Conservation (phyloP, 2,113 vertebrate species). For the Amblyopsis rosae region DNA sequence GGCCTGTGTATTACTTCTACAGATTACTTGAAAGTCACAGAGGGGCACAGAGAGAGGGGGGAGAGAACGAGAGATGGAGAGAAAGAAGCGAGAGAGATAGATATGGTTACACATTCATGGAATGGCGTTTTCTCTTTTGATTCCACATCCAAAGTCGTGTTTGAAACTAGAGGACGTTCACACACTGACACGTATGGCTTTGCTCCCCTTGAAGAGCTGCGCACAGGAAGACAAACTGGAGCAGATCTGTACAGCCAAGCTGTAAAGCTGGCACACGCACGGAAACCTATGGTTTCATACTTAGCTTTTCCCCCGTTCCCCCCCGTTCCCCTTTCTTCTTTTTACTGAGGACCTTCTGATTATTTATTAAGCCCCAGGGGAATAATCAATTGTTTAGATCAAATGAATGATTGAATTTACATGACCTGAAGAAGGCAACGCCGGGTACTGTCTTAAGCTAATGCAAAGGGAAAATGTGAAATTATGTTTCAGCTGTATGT, state of each 20-base stretch:
- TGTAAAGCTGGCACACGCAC: slow-evolving; percentile 62
- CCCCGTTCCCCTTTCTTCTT: slow-evolving; percentile 10
- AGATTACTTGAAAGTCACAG: not conserved
- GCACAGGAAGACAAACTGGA: slow-evolving; percentile 48
- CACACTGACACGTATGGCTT: slow-evolving; percentile 53
- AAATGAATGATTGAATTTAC: too few relatives aligned
- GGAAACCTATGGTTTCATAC: slow-evolving; percentile 43
- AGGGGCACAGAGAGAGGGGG: not conserved
- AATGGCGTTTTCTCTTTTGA: slow-evolving; percentile 57
- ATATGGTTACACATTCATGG: slow-evolving; percentile 59
- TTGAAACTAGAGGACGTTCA: slow-evolving; percentile 61
- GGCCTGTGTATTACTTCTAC: not conserved
- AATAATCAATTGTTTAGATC: not conserved
- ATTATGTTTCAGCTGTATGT: too few relatives aligned
- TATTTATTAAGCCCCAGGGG: not conserved
- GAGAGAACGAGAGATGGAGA: slow-evolving; percentile 6
- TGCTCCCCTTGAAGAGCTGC: slow-evolving; percentile 43
- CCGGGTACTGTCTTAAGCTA: too few relatives aligned
- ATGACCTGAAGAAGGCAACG: too few relatives aligned
- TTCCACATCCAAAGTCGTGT: slow-evolving; percentile 59
- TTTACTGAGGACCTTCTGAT: not conserved
- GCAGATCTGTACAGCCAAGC: slow-evolving; percentile 65
- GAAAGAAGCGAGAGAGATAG: slow-evolving; percentile 3
- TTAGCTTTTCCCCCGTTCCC: slow-evolving; percentile 14
- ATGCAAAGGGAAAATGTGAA: too few relatives aligned